A percentile compares a stretch with the other conserved stretches of the same genome.
Conservation (phyloP, 2,888 invertebrate genomes). For the Linnaemya tessellans region DNA sequence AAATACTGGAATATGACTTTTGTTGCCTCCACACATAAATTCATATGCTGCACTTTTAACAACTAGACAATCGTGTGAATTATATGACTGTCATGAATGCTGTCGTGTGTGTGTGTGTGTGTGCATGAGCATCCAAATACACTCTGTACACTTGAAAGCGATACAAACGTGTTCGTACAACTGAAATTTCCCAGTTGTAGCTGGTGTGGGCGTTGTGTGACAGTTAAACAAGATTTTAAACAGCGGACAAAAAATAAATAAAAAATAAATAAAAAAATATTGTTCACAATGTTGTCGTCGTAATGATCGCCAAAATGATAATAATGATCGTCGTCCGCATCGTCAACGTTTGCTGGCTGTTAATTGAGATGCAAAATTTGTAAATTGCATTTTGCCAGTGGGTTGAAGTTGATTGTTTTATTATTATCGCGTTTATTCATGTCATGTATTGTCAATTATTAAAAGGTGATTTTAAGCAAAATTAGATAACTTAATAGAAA, state of each 20-base stretch:
- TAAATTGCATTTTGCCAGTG: slow-evolving; percentile 51
- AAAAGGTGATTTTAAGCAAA: slow-evolving; percentile 32
- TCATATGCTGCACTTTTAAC: slow-evolving; percentile 48
- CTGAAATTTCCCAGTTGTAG: neutral
- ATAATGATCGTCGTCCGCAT: slow-evolving; percentile 7
- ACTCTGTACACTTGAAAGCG: neutral
- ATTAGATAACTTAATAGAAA: slow-evolving; percentile 8
- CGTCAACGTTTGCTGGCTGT: slow-evolving; percentile 21
- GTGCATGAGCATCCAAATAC: neutral
- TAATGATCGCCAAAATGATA: slow-evolving; percentile 10
- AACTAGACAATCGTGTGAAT: slow-evolving; percentile 64
- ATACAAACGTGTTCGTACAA: neutral
- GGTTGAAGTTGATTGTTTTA: slow-evolving; percentile 49
- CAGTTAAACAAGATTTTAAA: slow-evolving; percentile 47
- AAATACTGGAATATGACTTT: neutral
- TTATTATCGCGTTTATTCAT: slow-evolving; percentile 46
- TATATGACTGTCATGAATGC: slow-evolving; percentile 47
- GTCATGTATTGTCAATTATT: slow-evolving; percentile 47
- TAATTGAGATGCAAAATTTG: slow-evolving; percentile 66
- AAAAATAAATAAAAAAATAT: neutral
- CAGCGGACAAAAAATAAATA: neutral
- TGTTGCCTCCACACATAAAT: neutral
- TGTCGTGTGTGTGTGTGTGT: neutral
- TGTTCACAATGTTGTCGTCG: slow-evolving; percentile 12
- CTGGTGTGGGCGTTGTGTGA: slow-evolving; percentile 66